Base-by-base conservation (phyloP, 2,113 vertebrate genomes). In the Pongo pygmaeus region DNA sequence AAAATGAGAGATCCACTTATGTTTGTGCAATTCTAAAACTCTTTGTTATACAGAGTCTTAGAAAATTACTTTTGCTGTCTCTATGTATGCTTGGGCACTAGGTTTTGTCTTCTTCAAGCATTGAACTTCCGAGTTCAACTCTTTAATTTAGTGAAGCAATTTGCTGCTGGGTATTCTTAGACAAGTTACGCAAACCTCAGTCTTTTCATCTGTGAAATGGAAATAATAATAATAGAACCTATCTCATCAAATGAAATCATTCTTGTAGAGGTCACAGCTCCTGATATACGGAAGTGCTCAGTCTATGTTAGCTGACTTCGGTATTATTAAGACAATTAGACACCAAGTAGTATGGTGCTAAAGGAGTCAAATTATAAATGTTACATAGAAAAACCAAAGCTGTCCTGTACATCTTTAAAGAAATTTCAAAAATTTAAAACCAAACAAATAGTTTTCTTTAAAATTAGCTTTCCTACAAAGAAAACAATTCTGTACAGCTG, bases 341-440 rank as follows among this genome's bases (percentile, higher is more conserved):
- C 25, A 61, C 25, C 20, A 22, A 55, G 23, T 20, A 40, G 3
- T 77, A 38, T 30, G 18, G 6, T 48, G 16, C 4, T 78, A 77
- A 96, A 80, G 11, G 27, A 64, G 20, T 88, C 38, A 59, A 90
- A 86, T 67, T 86, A 17, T 78, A 61, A 95, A 69, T 72, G 84
- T 67, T 6, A 61, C 48, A 32, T 38, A 72, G 27, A 38, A 84
- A 87, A 84, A 43, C 27, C 46, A 89, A 89, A 94, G 8, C 3
- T n/a, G 69, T 79, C 14, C 25, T 55, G 9, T 46, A 92, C 64
- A 86, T 72, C 48, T 89, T 84, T 75, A 64, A 85, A 74, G 38
- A 91, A 90, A 84, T 90, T 77, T 93, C 64, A 70, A 20, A 92
- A 18, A 61, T 79, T 89, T 61, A 78, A 86, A 93, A 61, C 11